Conservation (phyloP, 2,113 vertebrate genomes). For the Mobula hypostoma region DNA sequence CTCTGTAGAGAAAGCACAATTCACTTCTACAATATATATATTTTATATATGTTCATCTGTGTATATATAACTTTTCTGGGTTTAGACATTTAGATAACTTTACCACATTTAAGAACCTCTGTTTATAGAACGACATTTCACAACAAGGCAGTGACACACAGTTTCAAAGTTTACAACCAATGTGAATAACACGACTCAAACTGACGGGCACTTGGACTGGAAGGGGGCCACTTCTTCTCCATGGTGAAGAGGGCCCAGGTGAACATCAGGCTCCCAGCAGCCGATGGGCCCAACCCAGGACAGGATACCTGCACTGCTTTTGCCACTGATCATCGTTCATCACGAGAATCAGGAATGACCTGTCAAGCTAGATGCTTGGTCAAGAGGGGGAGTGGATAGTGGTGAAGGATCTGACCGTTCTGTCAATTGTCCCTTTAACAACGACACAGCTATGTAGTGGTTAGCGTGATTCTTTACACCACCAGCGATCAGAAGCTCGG, state of each 20-base stretch:
- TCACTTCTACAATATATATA: conserved; percentile 15
- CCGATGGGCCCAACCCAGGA: background rate
- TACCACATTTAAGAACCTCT: conserved; percentile 16
- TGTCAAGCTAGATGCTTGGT: background rate
- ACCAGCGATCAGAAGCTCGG: too few species aligned
- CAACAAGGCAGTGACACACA: conserved; percentile 8
- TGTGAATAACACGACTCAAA: background rate
- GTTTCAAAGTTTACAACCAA: background rate
- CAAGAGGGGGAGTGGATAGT: background rate
- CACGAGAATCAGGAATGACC: background rate
- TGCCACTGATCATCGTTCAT: background rate
- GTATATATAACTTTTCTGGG: background rate
- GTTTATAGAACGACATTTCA: conserved; percentile 5
- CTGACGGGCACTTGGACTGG: background rate
- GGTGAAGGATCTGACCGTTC: background rate
- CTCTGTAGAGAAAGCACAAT: background rate
- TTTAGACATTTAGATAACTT: background rate
- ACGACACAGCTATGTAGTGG: too few species aligned
- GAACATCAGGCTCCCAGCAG: background rate
- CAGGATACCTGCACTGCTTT: background rate
- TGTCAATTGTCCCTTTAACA: background rate
- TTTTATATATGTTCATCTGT: background rate
- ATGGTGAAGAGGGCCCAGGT: background rate
- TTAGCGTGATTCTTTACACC: too few species aligned
- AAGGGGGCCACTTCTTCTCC: background rate